phyloP scores from a whole-genome alignment of 1,140 invertebrate species.

The Acyrthosiphon pisum region DNA sequence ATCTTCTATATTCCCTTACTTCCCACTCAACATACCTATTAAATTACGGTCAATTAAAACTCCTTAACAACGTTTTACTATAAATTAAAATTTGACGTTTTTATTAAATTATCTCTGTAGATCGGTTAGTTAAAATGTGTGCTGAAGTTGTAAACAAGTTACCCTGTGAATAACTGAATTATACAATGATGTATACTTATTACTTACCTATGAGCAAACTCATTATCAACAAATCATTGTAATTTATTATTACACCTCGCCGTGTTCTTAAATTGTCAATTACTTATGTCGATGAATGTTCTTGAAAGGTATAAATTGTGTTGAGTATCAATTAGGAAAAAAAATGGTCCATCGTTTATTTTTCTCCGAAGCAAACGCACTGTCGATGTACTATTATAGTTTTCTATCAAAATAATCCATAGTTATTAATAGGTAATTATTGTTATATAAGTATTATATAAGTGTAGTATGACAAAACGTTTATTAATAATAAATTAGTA shows the following conservation, averaged over 20 bases:
- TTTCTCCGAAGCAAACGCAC: not conserved
- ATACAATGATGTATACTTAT: not conserved
- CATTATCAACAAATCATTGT: not conserved
- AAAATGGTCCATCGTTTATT: not conserved
- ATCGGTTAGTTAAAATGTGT: not conserved
- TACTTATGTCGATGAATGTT: not conserved
- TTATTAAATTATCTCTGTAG: not conserved
- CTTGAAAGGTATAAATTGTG: not conserved
- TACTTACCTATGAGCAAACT: not conserved
- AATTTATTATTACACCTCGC: too few species aligned
- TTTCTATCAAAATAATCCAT: not conserved
- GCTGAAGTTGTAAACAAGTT: slow-evolving; percentile 20
- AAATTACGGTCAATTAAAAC: slow-evolving; percentile 42
- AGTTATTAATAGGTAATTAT: not conserved
- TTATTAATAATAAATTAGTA: too few species aligned
- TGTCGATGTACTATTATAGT: not conserved
- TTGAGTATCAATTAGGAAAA: not conserved
- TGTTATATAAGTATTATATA: too few species aligned
- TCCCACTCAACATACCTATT: not conserved
- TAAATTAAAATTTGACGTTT: slow-evolving; percentile 38
- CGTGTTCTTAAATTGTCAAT: not conserved
- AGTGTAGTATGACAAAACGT: too few species aligned
- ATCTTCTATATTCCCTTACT: not conserved
- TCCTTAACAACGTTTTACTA: not conserved
- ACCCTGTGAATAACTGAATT: not conserved